Evolutionary conservation across 1,140 invertebrate genomes (phyloP).

Genomic region (Pseudachorutes palmiensis): DNA sequence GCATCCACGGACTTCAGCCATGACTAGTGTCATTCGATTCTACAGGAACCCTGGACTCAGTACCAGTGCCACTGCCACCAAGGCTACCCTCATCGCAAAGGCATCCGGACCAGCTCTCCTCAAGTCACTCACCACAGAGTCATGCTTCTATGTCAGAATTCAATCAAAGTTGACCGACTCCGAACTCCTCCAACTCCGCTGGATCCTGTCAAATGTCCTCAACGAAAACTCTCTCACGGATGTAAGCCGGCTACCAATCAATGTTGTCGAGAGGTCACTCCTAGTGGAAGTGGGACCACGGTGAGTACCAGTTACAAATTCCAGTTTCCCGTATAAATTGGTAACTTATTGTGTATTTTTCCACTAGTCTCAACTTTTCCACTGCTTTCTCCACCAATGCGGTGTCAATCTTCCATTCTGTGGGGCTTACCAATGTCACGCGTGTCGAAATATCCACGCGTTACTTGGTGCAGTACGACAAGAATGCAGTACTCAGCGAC

Average conservation of each 20-base stretch:
- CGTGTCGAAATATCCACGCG: slow-evolving; percentile 73
- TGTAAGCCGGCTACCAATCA: slow-evolving; percentile 39
- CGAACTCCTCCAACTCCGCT: slow-evolving; percentile 55
- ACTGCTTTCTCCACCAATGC: slow-evolving; percentile 91
- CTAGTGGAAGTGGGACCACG: slow-evolving; percentile 72
- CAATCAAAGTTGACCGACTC: slow-evolving; percentile 47
- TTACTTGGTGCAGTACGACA: slow-evolving; percentile 57
- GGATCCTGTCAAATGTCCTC: slow-evolving; percentile 62
- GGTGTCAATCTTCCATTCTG: slow-evolving; percentile 80
- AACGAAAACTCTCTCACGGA: slow-evolving; percentile 47
- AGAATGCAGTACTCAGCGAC: slow-evolving; percentile 25
- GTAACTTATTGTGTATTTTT: slow-evolving; percentile 29
- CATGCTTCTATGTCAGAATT: slow-evolving; percentile 69
- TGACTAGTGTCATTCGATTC: slow-evolving; percentile 41
- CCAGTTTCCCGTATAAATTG: slow-evolving; percentile 9
- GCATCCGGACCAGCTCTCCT: slow-evolving; percentile 39
- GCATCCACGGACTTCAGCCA: background rate
- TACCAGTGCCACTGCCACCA: slow-evolving; percentile 34
- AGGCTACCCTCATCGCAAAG: slow-evolving; percentile 37
- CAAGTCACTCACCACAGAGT: slow-evolving; percentile 55
- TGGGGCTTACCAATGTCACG: slow-evolving; percentile 61
- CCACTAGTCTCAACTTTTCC: slow-evolving; percentile 77
- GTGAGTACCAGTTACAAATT: slow-evolving; percentile 42
- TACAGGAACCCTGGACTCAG: slow-evolving; percentile 41
- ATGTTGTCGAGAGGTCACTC: slow-evolving; percentile 44